Conservation (phyloP, 2,888 invertebrate genomes). For the Adelognathus sp. region DNA sequence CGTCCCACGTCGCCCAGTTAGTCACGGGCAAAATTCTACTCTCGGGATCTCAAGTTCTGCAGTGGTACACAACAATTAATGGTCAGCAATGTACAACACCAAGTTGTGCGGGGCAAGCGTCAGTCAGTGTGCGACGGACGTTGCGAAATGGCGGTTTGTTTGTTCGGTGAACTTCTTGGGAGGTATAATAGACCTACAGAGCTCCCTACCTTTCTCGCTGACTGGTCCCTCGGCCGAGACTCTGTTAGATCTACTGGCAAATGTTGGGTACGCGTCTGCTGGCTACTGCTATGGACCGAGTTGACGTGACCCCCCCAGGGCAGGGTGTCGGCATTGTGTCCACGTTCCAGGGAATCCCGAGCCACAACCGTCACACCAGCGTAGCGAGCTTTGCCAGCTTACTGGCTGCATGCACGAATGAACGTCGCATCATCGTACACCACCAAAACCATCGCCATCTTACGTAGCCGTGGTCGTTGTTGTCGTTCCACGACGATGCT, state of each 20-base stretch:
- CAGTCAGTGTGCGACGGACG: constrained; percentile 45
- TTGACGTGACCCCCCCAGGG: constrained; percentile 72
- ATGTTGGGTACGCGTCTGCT: constrained; percentile 28
- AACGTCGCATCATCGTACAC: constrained; percentile 11
- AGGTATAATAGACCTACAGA: constrained; percentile 48
- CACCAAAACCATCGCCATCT: constrained; percentile 40
- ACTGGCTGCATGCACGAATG: constrained; percentile 6
- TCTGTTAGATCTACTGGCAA: constrained; percentile 44
- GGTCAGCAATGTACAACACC: constrained; percentile 21
- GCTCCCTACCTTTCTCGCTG: constrained; percentile 26
- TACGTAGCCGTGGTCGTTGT: constrained; percentile 21
- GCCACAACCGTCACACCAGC: constrained; percentile 19
- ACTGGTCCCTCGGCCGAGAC: constrained; percentile 15
- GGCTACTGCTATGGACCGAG: constrained; percentile 52
- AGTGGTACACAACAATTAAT: constrained; percentile 39
- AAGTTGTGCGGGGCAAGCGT: constrained; percentile 11
- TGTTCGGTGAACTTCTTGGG: constrained; percentile 71
- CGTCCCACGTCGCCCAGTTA: neutral
- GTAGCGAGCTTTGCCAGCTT: neutral
- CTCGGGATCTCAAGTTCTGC: neutral
- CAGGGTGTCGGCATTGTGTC: constrained; percentile 73
- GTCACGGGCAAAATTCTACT: neutral
- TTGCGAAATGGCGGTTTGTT: constrained; percentile 60
- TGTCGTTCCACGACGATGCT: constrained; percentile 1
- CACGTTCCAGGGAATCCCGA: constrained; percentile 65